Evolutionary conservation across 2,113 vertebrate species (phyloP), one percentile per base, ranked within the genome.

Genomic region (Hyperopisus bebe): DNA sequence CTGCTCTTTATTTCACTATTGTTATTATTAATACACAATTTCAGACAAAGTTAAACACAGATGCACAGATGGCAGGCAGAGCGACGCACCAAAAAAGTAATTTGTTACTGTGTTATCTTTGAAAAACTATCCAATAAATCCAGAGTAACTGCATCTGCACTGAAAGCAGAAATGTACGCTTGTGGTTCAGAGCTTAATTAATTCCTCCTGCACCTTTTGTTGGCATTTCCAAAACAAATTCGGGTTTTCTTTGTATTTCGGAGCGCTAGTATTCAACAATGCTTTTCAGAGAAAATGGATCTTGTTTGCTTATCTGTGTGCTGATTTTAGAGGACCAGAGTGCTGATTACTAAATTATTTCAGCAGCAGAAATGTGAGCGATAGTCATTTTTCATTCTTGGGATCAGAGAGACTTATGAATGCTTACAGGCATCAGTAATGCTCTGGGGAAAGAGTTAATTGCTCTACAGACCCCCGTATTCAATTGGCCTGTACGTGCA

Each of bases 101-200:
- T 85, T 85, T 85, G 82, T 85, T 48, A 44, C 44, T 44, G 82
- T 46, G 82, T 85, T 85, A 85, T 85, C 82, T 85, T 48, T 85
- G 8, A 85, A 48, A 85, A 85, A 85, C 44, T 46, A 46, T 85
- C 82, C 24, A 85, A 70, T 70, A 70, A 31, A 31, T 31, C 62
- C 62, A 70, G 10, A 85, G 21, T n/a, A 48, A 24, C 39, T 24
- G 27, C 44, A 85, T 85, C 24, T 85, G 82, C 82, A 85, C 44
- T 85, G 44, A 27, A 85, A 85, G 42, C 39, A 85, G 24, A 85
- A 48, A 85, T 85, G 82, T 85, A n/a, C 46, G 5, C 48, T 85
- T 13, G 44, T 24, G 46, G 17, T 46, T 85, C 46, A 85, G 82
- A n/a, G 82, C 42, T 11, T 48, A 85, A 85, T 85, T 19, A 80